Evolutionary conservation across 2,797 vertebrate species (phyloP).

Genomic region (Emys orbicularis): DNA sequence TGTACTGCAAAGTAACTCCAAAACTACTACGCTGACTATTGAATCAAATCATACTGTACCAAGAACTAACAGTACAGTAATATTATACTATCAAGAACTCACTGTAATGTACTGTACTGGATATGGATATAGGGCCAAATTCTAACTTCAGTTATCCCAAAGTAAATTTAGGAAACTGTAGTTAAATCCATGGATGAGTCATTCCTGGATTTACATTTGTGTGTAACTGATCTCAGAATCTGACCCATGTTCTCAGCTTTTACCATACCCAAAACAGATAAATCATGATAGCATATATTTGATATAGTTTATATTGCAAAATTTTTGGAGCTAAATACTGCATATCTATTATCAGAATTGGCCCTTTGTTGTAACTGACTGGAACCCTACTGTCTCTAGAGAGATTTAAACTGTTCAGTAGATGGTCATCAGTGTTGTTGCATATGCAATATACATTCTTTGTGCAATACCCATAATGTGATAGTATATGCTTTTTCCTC

Average conservation of each 20-base stretch:
- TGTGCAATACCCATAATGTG: conserved; percentile 29
- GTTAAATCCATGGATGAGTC: neutral
- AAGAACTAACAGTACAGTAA: conserved; percentile 10
- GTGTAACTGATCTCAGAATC: neutral
- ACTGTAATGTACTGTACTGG: conserved; percentile 12
- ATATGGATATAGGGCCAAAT: conserved; percentile 12
- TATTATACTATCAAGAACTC: conserved; percentile 1
- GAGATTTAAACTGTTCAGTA: conserved; percentile 42
- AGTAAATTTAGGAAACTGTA: neutral
- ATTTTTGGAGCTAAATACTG: neutral
- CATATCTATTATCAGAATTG: conserved; percentile 17
- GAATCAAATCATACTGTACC: conserved; percentile 14
- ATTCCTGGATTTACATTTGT: neutral
- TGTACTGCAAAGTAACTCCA: conserved; percentile 7
- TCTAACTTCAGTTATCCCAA: neutral
- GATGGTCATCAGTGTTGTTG: neutral
- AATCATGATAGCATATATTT: neutral
- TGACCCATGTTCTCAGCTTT: neutral
- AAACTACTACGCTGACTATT: neutral
- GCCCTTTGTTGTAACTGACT: conserved; percentile 40
- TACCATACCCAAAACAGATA: conserved; percentile 1
- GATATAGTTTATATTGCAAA: neutral
- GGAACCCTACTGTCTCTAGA: conserved; percentile 3
- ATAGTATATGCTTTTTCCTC: conserved; percentile 42
- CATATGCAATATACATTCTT: conserved; percentile 36